phyloP scores from a whole-genome alignment of 2,797 vertebrate species.

The Pelochelys cantorii region DNA sequence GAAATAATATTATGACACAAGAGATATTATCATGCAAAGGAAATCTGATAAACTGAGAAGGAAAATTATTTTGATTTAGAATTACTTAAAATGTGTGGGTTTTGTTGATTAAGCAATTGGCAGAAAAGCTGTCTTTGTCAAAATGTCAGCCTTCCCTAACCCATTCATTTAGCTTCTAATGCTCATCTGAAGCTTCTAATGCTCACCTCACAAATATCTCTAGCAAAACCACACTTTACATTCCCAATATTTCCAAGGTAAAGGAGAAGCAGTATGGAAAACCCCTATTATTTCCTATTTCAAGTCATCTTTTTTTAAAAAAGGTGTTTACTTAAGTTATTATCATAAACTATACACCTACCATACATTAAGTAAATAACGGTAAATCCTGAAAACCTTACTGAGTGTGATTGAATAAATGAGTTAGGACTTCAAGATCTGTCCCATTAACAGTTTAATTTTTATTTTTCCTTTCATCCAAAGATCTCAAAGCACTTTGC shows the following conservation, averaged over 20 bases:
- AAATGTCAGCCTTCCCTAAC: neutral
- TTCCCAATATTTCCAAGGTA: fast-evolving
- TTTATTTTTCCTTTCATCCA: neutral
- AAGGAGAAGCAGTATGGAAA: neutral
- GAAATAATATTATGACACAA: neutral
- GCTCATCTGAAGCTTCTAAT: neutral
- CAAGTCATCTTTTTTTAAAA: neutral
- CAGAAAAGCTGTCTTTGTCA: neutral
- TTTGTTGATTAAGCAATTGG: neutral
- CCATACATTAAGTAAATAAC: neutral
- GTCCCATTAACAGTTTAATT: neutral
- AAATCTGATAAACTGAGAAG: neutral
- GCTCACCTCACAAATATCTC: neutral
- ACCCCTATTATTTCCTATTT: neutral
- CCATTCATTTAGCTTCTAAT: neutral
- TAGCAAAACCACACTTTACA: neutral
- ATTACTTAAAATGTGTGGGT: neutral
- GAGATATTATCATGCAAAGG: neutral
- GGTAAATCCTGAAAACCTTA: neutral
- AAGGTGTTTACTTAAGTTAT: neutral
- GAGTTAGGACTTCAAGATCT: neutral
- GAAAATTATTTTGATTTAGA: neutral
- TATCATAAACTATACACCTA: neutral
- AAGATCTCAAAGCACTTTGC: neutral
- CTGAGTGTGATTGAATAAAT: neutral